These are phyloP conservation scores for Drosophila pseudoobscura DNA, from an alignment of 1,140 invertebrate genomes.

Conservation along the genomic window DNA sequence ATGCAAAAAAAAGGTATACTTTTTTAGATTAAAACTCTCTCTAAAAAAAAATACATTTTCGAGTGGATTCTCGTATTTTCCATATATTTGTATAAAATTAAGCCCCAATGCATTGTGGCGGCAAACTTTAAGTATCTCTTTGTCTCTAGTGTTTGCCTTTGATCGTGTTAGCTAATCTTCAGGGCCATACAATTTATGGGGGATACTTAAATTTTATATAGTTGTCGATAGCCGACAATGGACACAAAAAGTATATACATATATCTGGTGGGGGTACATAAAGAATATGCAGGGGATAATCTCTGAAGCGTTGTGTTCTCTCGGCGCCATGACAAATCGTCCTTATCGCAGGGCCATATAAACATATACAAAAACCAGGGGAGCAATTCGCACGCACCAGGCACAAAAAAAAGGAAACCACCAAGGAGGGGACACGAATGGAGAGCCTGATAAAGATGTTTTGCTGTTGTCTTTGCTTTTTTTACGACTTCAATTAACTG, in stretches of 20 bases:
- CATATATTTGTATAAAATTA: too few relatives aligned
- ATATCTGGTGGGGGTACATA: slow-evolving; percentile 34
- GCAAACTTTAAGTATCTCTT: slow-evolving; percentile 12
- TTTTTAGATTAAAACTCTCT: too few relatives aligned
- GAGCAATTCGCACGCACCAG: slow-evolving; percentile 75
- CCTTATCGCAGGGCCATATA: slow-evolving; percentile 60
- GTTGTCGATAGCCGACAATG: slow-evolving; percentile 56
- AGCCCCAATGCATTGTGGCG: not conserved
- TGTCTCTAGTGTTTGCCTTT: slow-evolving; percentile 13
- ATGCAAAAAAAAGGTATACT: too few relatives aligned
- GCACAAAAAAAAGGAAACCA: slow-evolving; percentile 6
- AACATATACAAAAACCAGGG: slow-evolving; percentile 57
- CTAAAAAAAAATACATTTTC: too few relatives aligned
- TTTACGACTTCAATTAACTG: slow-evolving; percentile 80
- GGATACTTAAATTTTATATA: slow-evolving; percentile 70
- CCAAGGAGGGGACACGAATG: too few relatives aligned
- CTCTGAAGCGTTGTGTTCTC: slow-evolving; percentile 48
- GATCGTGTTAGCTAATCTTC: slow-evolving; percentile 22
- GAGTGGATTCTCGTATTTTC: too few relatives aligned
- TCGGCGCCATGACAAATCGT: slow-evolving; percentile 68
- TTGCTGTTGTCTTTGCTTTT: slow-evolving; percentile 67
- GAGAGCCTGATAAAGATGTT: slow-evolving; percentile 66
- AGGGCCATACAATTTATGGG: slow-evolving; percentile 38
- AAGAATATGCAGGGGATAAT: slow-evolving; percentile 61
- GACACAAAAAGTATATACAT: slow-evolving; percentile 28